These are phyloP conservation scores for Petrocephalus zakoni DNA, from an alignment of 2,113 vertebrate genomes.

Conservation along the genomic window DNA sequence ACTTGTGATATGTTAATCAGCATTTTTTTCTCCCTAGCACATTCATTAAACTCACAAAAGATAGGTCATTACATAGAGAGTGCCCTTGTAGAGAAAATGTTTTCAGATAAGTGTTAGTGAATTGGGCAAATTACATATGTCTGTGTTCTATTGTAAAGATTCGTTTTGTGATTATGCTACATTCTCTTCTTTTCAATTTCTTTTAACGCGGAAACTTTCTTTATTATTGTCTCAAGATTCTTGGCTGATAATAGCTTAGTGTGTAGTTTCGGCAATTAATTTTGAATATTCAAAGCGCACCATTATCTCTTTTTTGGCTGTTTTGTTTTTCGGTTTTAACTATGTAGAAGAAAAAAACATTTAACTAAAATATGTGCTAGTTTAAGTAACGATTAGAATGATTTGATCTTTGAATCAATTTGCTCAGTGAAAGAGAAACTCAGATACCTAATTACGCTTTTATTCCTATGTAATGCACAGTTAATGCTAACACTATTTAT, in stretches of 20 bases:
- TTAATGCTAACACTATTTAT: not conserved
- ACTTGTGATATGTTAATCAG: slow-evolving; percentile 12
- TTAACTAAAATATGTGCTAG: not conserved
- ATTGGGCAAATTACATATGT: slow-evolving; percentile 12
- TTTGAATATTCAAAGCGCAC: not conserved
- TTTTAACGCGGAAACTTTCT: not conserved
- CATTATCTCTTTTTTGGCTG: not conserved
- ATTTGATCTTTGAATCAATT: not conserved
- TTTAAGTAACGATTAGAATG: not conserved
- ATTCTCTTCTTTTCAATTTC: not conserved
- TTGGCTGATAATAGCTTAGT: not conserved
- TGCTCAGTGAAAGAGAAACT: not conserved
- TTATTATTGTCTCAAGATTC: not conserved
- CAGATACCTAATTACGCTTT: not conserved
- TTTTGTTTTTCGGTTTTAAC: not conserved
- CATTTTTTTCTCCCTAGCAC: slow-evolving; percentile 12
- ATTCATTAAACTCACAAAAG: slow-evolving; percentile 17
- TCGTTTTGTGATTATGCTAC: not conserved
- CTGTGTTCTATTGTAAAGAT: not conserved
- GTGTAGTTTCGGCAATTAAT: not conserved
- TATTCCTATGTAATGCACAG: not conserved
- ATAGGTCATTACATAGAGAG: not conserved
- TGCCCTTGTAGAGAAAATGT: slow-evolving; percentile 7
- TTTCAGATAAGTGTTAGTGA: not conserved
- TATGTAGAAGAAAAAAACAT: not conserved